Base-by-base conservation (phyloP, 2,888 invertebrate species). In the Camponotus fellah region DNA sequence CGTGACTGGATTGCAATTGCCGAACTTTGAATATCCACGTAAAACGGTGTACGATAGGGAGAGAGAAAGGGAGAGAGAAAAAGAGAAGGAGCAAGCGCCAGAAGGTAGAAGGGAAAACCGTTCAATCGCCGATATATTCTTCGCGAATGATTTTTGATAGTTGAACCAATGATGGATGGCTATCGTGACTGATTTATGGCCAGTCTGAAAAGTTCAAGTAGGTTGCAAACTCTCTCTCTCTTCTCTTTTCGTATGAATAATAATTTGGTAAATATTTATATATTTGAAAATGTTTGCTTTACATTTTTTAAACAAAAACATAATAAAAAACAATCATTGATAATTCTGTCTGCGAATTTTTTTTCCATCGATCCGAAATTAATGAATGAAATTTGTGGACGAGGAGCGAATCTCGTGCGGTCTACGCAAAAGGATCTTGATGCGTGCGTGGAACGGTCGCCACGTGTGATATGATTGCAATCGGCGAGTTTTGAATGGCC, bases 1-100 rank as follows among this genome's bases (percentile, higher is more conserved):
- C 89, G 88, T 88, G 90, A 86, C 87, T 88, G 82, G 87, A 90
- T 91, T 88, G 85, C 87, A 88, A 91, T 91, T 89, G 87, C 82
- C 85, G 86, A 91, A 90, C 90, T 91, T 90, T 83, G 85, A 90
- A 88, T 87, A 88, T 89, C 88, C 86, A 79, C 85, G 87, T 60
- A 75, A 76, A 71, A 77, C 64, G 64, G 21, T 40, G 53, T 37
- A 21, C 17, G 53, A 17, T 3, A 26, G 62, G 21, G 34, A 21
- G 37, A 26, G 37, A 10, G 62, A 37, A 46, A 21, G 37, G 34
- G 37, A 10, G 43, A 58, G 49, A 71, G 56, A 37, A 26, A 46
- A 37, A 71, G 53, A 37, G 46, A 14, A 10, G 14, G 58, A 60
- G 34, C 60, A 40, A 40, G 26, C 58, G 66, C 21, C 21, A 14